Base-by-base conservation (phyloP, 1,140 invertebrate genomes). In the Sycophaga agraensis region DNA sequence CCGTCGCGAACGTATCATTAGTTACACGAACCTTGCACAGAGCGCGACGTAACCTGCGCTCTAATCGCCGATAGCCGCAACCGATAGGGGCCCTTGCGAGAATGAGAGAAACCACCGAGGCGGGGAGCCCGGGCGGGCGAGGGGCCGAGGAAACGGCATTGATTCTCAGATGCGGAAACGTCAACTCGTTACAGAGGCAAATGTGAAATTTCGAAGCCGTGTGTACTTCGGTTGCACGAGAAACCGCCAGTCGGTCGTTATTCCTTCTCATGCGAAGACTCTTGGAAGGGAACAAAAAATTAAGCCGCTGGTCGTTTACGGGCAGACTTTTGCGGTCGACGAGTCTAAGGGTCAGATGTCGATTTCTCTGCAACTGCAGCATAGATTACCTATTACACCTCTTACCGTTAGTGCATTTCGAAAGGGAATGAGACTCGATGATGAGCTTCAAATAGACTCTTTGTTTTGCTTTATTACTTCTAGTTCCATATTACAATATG, bases 21-120 rank as follows among this genome's bases (percentile, higher is more conserved):
- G 59, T 65, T 65, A 61, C 58, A 65, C 63, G 63, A 57, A 65
- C 42, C 48, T 35, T 45, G 49, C 54, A 54, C 58, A 48, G 39
- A n/a, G n/a, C 24, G 34, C 40, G 9, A 37, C 51, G 51, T 60
- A 60, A 51, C 43, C 34, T 31, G 34, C 28, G 37, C 31, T n/a
- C n/a, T 60, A 65, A 65, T 65, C 58, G 58, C 46, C 59, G 63
- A 65, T 65, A 51, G 53, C 37, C 50, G 28, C 17, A 26, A 34
- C 24, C 49, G 63, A 65, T 65, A 65, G 16, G 31, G 14, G 24
- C 43, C 12, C 16, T n/a, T 22, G 24, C 16, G 46, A 40, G 48
- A 59, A 43, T 48, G 46, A 50, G 46, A 59, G 35, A 50, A 40
- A 50, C 0, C n/a, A n/a, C n/a, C 14, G 28, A 7, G 1, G n/a